A percentile compares a stretch with the other conserved stretches of the same genome.
Conservation (phyloP, 1,140 invertebrate genomes). For the Heliothis virescens region DNA sequence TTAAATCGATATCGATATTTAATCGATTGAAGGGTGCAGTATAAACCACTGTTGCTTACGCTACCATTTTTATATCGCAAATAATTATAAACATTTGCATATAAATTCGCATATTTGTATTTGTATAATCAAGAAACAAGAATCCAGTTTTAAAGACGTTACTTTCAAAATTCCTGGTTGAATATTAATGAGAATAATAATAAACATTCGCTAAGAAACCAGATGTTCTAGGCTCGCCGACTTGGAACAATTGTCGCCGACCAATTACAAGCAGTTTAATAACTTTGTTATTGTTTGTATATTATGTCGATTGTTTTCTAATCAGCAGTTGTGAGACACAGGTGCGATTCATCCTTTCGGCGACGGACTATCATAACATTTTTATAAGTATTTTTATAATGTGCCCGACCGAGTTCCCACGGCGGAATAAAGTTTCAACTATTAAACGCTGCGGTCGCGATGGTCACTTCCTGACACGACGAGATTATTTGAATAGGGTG, state of each 20-base stretch:
- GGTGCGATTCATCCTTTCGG: background rate
- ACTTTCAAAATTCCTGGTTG: background rate
- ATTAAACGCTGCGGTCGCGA: slow-evolving; percentile 5
- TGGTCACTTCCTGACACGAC: slow-evolving; percentile 13
- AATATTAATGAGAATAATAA: background rate
- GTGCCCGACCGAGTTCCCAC: slow-evolving; percentile 1
- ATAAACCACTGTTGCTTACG: too few species aligned
- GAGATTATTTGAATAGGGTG: slow-evolving; percentile 34
- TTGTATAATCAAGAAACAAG: too few species aligned
- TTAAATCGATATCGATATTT: slow-evolving; percentile 16
- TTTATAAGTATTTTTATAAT: background rate
- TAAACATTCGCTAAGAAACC: background rate
- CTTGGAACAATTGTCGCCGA: slow-evolving; percentile 14
- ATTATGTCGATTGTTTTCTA: slow-evolving; percentile 37
- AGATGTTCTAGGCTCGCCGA: slow-evolving; percentile 8
- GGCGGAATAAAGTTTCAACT: slow-evolving; percentile 14
- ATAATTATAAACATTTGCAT: background rate
- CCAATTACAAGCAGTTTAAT: slow-evolving; percentile 13
- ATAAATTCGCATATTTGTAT: background rate
- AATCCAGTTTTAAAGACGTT: background rate
- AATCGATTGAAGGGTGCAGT: slow-evolving; percentile 1
- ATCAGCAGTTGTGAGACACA: slow-evolving; percentile 13
- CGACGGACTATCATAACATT: slow-evolving; percentile 20
- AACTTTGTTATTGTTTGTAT: slow-evolving; percentile 37
- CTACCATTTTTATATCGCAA: background rate